phyloP scores from a whole-genome alignment of 2,113 vertebrate genomes.

The Urocynchramus pylzowi region DNA sequence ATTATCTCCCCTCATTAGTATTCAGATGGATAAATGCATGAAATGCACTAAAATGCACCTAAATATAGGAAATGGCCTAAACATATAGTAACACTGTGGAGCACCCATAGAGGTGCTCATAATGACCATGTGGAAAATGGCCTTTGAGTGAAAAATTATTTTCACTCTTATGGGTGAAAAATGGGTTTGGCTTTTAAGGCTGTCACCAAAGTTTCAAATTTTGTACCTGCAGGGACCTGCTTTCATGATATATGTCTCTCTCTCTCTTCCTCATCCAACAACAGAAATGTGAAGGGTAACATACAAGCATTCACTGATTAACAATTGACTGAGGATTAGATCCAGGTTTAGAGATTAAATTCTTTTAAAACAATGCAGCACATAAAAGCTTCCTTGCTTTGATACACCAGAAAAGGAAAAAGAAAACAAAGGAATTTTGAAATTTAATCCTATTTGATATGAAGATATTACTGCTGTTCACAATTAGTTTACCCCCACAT shows the following conservation, averaged over 20 bases:
- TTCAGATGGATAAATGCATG: background rate
- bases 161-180: background rate
- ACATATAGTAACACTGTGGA: background rate
- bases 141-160: background rate
- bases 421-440: background rate
- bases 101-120: background rate
- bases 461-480: background rate
- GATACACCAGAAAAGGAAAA: background rate
- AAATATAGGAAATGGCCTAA: background rate
- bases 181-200: background rate
- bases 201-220: background rate
- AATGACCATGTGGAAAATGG: background rate
- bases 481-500: background rate
- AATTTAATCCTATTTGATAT: background rate
- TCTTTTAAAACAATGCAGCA: background rate
- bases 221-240: background rate
- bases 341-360: background rate
- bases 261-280: background rate
- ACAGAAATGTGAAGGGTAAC: background rate
- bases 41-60: background rate
- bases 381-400: background rate
- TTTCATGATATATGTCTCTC: background rate
- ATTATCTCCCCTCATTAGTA: background rate
- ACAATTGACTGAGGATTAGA: background rate
- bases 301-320: background rate